Percentiles rank a stretch among this genome's conserved stretches.
These are phyloP conservation scores for Corythornis madagascariensis DNA, from an alignment of 2,113 vertebrate species.

Conservation along the genomic window DNA sequence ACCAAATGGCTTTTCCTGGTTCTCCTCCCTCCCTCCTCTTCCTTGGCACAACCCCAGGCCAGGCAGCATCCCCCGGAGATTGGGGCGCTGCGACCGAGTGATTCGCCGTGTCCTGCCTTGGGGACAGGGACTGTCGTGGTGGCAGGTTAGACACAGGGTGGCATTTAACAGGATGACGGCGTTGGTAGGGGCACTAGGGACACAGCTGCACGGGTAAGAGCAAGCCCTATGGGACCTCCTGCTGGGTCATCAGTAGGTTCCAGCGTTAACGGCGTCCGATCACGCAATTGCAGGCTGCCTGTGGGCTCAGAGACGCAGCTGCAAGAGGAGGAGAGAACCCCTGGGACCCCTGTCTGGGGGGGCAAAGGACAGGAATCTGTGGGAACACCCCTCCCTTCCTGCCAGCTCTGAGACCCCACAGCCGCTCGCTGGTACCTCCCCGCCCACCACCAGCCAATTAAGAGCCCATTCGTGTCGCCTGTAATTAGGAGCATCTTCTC, in stretches of 20 bases:
- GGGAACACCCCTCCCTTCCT: neutral
- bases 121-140: neutral
- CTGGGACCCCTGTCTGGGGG: too few relatives aligned
- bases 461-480: neutral
- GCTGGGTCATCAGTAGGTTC: neutral
- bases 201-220: neutral
- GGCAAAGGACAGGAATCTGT: neutral
- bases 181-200: neutral
- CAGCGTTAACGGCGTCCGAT: neutral
- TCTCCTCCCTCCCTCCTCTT: neutral
- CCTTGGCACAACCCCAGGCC: neutral
- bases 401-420: neutral
- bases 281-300: rapidly evolving
- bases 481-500: slow-evolving; percentile 47
- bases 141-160: neutral
- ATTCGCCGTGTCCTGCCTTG: rapidly evolving
- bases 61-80: neutral
- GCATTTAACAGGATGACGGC: neutral
- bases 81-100: neutral
- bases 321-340: neutral
- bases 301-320: rapidly evolving
- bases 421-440: neutral
- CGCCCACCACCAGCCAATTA: neutral
- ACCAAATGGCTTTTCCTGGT: neutral
- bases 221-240: rapidly evolving